These are phyloP conservation scores for Spermophilus dauricus DNA, from an alignment of 2,113 vertebrate genomes.

Conservation along the genomic window DNA sequence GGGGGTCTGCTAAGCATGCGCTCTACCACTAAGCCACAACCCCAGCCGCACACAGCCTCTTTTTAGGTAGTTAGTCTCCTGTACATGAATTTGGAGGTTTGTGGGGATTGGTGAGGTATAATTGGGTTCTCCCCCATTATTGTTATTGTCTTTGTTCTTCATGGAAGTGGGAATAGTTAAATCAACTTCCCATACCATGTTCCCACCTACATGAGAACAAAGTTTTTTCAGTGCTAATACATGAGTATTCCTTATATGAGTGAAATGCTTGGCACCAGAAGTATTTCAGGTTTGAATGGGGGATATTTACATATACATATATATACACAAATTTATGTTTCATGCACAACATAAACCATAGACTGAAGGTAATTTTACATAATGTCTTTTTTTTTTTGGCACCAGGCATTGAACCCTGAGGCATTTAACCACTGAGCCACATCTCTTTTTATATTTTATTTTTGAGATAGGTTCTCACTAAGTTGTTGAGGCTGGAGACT, in stretches of 20 bases:
- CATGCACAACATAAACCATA: too few species aligned
- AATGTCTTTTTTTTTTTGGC: too few species aligned
- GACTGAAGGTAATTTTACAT: too few species aligned
- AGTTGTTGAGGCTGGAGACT: too few species aligned
- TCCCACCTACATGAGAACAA: not conserved
- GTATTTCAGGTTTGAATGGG: not conserved
- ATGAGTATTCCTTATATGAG: not conserved
- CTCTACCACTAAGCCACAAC: not conserved
- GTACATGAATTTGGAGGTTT: not conserved
- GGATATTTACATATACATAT: not conserved
- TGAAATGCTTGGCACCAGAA: not conserved
- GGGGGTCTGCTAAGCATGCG: not conserved
- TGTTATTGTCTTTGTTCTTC: not conserved
- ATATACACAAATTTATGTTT: too few species aligned
- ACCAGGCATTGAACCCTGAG: too few species aligned
- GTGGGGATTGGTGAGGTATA: not conserved
- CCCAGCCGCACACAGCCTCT: not conserved
- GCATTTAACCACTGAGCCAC: too few species aligned
- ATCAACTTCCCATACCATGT: too few species aligned
- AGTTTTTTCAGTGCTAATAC: not conserved
- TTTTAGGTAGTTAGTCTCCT: not conserved
- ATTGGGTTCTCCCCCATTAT: not conserved
- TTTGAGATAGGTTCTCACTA: too few species aligned
- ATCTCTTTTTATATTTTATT: too few species aligned
- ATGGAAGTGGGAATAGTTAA: not conserved